Conservation (phyloP, 2,888 invertebrate genomes). For the Pandemis corylana region DNA sequence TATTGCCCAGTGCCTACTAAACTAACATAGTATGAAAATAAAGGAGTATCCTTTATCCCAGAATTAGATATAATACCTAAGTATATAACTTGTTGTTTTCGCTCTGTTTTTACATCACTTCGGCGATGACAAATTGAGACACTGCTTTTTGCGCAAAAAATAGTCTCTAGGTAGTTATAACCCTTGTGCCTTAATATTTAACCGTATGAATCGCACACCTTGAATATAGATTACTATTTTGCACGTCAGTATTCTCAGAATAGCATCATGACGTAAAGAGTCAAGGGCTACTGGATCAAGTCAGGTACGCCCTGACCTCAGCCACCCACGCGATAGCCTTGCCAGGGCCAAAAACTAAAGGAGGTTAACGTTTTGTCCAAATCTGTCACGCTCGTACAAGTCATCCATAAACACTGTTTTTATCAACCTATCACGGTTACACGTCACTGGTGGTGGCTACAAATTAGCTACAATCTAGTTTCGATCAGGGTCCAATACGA, state of each 20-base stretch:
- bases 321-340: conserved; percentile 35
- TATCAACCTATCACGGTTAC: conserved; percentile 17
- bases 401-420: conserved; percentile 16
- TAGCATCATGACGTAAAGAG: conserved; percentile 3
- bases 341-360: conserved; percentile 30
- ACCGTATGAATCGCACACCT: background rate
- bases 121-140: background rate
- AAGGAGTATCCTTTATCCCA: too few relatives aligned
- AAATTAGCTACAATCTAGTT: background rate
- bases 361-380: conserved; percentile 42
- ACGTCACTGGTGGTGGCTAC: conserved; percentile 3
- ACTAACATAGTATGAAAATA: background rate
- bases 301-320: conserved; percentile 22
- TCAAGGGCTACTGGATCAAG: conserved; percentile 23
- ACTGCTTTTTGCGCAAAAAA: background rate
- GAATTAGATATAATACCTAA: too few relatives aligned
- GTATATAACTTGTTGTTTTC: background rate
- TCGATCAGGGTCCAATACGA: background rate
- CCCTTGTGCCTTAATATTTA: background rate
- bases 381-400: conserved; percentile 34
- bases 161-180: background rate
- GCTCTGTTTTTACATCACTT: background rate
- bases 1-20: background rate
- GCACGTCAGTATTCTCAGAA: conserved; percentile 7
- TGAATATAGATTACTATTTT: conserved; percentile 7